Evolutionary conservation across 2,113 vertebrate species (phyloP), one percentile per base, ranked within the genome.

Genomic region (Cynopterus brachyotis): DNA sequence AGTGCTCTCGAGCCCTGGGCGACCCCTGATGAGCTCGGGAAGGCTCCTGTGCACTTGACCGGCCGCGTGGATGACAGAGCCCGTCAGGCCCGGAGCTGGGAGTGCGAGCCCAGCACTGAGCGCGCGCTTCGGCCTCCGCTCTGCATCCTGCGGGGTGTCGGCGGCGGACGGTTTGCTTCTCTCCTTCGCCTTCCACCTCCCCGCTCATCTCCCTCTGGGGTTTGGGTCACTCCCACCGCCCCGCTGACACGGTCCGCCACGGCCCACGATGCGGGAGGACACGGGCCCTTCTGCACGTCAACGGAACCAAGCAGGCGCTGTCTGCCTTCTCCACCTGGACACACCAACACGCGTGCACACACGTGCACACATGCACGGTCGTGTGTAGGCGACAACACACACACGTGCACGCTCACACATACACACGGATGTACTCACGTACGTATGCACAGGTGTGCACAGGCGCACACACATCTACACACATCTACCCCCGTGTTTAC

Each of bases 41-140:
- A 53, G 59, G 2, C 6, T 30, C 6, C 78, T 26, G 80, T 32
- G 89, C 20, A 35, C 24, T 24, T 57, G 9, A 5, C 8, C 17
- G 73, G 40, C 26, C 69, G 50, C 4, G 1, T 24, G 15, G 35
- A 2, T 4, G 4, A 30, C 30, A 60, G 20, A 59, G 47, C 47
- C 45, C 47, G 47, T 3, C 2, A 47, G 12, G 12, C 47, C 47
- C 47, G 8, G 19, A 59, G 22, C 17, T 24, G 4, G 20, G 28
- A 0, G 28, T 9, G 5, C 0, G 59, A 0, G 47, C 2, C 67
- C 4, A 0, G 55, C 24, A 4, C 22, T 0, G 3, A 30, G 16
- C 0, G 6, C 12, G 12, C 12, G 12, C 47, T 3, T 3, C 12
- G 47, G 47, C 37, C 28, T 59, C n/a, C 9, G 1, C 6, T 55